Evolutionary conservation across 1,140 invertebrate genomes (phyloP).

Genomic region (Drosophila aff.): DNA sequence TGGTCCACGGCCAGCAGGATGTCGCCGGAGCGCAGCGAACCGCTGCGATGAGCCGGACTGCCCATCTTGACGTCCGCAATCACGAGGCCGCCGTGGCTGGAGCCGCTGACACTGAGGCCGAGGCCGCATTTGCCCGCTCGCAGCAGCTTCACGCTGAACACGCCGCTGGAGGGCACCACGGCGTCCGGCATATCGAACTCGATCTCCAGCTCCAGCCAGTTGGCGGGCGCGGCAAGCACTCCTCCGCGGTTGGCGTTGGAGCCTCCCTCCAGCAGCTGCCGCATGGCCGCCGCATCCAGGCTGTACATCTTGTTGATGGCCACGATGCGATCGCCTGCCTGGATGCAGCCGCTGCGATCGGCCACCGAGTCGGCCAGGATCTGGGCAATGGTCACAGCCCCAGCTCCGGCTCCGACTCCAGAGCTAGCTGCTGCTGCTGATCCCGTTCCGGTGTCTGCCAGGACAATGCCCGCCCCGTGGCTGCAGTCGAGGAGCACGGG

Average conservation of each 20-base stretch:
- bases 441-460: slow-evolving; percentile 13
- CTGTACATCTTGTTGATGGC: slow-evolving; percentile 91
- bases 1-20: slow-evolving; percentile 95
- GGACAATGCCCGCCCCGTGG: slow-evolving; percentile 79
- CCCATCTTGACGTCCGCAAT: slow-evolving; percentile 95
- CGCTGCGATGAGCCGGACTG: slow-evolving; percentile 95
- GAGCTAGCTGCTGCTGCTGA: slow-evolving; percentile 23
- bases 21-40: slow-evolving; percentile 94
- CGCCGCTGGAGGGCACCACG: slow-evolving; percentile 94
- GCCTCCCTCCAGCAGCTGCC: slow-evolving; percentile 83
- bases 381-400: slow-evolving; percentile 71
- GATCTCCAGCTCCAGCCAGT: slow-evolving; percentile 89
- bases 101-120: slow-evolving; percentile 93
- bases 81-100: slow-evolving; percentile 86
- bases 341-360: slow-evolving; percentile 90
- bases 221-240: slow-evolving; percentile 34
- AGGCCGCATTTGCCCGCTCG: slow-evolving; percentile 91
- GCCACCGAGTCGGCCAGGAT: slow-evolving; percentile 82
- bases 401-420: slow-evolving; percentile 1
- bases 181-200: slow-evolving; percentile 98
- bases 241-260: background rate
- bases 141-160: slow-evolving; percentile 95
- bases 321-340: slow-evolving; percentile 93
- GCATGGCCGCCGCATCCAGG: slow-evolving; percentile 85
- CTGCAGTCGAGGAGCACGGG: slow-evolving; percentile 83